These are phyloP conservation scores for Eudorcas thomsonii DNA, from an alignment of 2,113 vertebrate species.

Conservation along the genomic window DNA sequence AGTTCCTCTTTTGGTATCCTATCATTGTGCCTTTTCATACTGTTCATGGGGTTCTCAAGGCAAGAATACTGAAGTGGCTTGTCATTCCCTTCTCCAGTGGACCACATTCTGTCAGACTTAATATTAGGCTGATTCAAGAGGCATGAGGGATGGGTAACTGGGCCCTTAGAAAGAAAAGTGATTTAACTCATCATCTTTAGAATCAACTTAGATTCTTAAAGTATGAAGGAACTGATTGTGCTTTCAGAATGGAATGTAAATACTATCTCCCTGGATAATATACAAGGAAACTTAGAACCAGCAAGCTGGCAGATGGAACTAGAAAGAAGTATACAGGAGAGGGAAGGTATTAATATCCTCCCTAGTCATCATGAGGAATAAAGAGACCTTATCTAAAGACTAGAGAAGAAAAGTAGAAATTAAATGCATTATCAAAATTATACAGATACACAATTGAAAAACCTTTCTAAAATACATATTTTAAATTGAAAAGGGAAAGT, in stretches of 20 bases:
- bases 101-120: neutral
- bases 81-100: too few species aligned
- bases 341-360: neutral
- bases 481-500: neutral
- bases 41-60: too few species aligned
- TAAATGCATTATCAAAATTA: neutral
- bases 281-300: neutral
- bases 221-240: neutral
- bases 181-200: neutral
- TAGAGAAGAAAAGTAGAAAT: neutral
- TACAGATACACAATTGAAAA: neutral
- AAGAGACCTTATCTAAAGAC: neutral
- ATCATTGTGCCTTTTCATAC: too few species aligned
- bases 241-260: neutral
- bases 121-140: neutral
- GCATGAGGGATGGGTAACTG: neutral
- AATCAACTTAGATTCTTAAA: neutral
- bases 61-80: too few species aligned
- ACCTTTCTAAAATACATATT: neutral
- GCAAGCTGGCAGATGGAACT: neutral
- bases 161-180: neutral
- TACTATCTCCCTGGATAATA: neutral
- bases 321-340: neutral
- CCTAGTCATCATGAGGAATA: neutral
- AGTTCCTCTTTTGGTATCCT: too few species aligned